Base-by-base conservation (phyloP, 2,113 vertebrate species). In the Poecilia latipinna region DNA sequence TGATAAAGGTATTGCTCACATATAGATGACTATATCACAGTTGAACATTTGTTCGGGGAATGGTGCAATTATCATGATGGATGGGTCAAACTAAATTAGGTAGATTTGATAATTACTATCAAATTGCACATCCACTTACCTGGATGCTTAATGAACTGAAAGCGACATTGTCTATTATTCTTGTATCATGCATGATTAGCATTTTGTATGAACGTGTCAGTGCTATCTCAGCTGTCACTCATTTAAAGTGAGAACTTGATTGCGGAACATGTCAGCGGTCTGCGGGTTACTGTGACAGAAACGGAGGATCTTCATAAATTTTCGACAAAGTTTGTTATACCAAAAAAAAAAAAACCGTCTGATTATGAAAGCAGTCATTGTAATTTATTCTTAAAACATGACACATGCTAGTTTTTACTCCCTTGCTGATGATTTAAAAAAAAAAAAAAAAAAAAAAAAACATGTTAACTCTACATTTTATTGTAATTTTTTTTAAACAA, bases 121-220 rank as follows among this genome's bases (percentile, higher is more conserved):
- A 86, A 92, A 92, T 92, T 79, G 85, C 88, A 88, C 80, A 83
- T 92, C 88, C 86, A 88, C 89, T 90, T 91, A 93, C 91, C 89
- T 94, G 82, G 66, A 89, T 86, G 82, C 80, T 83, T 92, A 93
- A 92, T 90, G 89, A 93, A 88, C 82, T 90, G 88, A 91, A 88
- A 89, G 85, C 61, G 74, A 86, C 83, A 70, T 72, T 82, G 82
- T 91, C 86, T 85, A 92, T 90, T 91, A 91, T 90, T 92, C 86
- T 87, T 87, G 79, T 86, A 89, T 84, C 83, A 80, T 85, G 90
- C 87, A 77, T 90, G 85, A 93, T 91, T 91, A 90, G 84, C 82
- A 78, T 79, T 85, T 82, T 87, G 79, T 78, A 72, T 70, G 87
- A 86, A 88, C 84, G 84, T 82, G 73, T 80, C 71, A 22, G 61